Base-by-base conservation (phyloP, 2,797 vertebrate species). In the Martes flavigula region DNA sequence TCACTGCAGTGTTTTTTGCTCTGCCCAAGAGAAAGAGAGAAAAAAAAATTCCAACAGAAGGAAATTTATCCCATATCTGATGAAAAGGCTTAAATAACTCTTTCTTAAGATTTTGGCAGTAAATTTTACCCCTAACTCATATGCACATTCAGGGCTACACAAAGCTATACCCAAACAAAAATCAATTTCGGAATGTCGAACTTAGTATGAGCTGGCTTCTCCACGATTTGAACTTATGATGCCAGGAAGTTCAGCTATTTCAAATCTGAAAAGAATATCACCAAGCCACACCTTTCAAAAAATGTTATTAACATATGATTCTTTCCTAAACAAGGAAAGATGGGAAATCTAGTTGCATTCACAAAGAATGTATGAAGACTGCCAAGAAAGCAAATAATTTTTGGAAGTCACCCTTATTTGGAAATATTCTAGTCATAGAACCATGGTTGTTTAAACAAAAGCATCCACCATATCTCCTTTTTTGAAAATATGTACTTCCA, bases 321-420 rank as follows among this genome's bases (percentile, higher is more conserved):
- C 91, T 96, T 92, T 97, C 91, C 88, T 95, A 92, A 97, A 96
- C 73, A 96, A 83, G 78, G 78, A 79, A 96, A 96, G 68, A 97
- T 94, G 91, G 86, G 95, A 97, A 97, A 97, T 94, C 46, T 96
- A 97, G 92, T 94, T 97, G 94, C 88, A 96, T 91, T 97, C 93
- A 97, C 62, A 94, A 98, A 97, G 83, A 97, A 97, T 97, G 97
- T 93, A 75, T 48, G 62, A 75, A 89, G 97, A 79, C 95, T 97
- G 96, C 97, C 95, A 97, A 97, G 96, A 97, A 95, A 97, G 95
- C 86, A 97, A 97, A 96, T 97, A 56, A 94, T 92, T 96, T 97
- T 95, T 96, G 97, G 88, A 97, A 91, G 38, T 51, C 87, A 97
- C n/a, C 94, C 96, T 97, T 97, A 97, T 97, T 97, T 97, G 97